Percentiles rank a stretch among this genome's conserved stretches.
These are phyloP conservation scores for Charaxes varanes DNA, from an alignment of 1,140 invertebrate genomes.

Conservation along the genomic window DNA sequence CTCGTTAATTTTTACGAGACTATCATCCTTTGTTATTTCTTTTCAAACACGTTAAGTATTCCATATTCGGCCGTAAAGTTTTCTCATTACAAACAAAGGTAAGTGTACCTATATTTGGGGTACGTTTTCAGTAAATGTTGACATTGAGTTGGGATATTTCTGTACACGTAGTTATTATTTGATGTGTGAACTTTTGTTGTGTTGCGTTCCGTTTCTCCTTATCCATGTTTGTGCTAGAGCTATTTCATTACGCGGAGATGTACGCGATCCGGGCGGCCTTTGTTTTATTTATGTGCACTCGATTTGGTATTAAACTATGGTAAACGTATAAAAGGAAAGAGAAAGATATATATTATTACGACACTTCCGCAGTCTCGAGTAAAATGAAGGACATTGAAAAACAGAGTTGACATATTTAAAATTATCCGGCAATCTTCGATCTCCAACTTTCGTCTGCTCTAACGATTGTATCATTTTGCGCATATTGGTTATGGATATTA, in stretches of 20 bases:
- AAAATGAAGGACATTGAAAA: too few relatives aligned
- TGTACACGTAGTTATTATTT: constrained; percentile 20
- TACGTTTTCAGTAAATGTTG: constrained; percentile 27
- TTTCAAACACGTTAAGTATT: constrained; percentile 19
- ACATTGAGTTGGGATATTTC: constrained; percentile 20
- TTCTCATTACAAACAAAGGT: constrained; percentile 21
- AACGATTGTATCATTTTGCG: too few relatives aligned
- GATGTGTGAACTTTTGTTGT: constrained; percentile 15
- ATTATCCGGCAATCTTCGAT: too few relatives aligned
- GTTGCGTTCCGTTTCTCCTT: neutral
- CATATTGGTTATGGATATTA: too few relatives aligned
- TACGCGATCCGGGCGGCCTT: constrained; percentile 4
- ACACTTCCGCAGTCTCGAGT: too few relatives aligned
- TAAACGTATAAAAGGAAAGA: too few relatives aligned
- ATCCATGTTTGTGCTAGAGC: constrained; percentile 12
- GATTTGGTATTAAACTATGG: too few relatives aligned
- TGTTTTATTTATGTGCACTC: constrained; percentile 1
- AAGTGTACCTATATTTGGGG: constrained; percentile 19
- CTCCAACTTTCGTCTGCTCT: too few relatives aligned
- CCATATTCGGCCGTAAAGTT: constrained; percentile 22
- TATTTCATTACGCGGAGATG: constrained; percentile 12
- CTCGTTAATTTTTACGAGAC: constrained; percentile 9
- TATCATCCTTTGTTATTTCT: constrained; percentile 8
- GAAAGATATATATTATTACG: too few relatives aligned
- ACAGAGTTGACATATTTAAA: too few relatives aligned